Evolutionary conservation across 2,113 vertebrate genomes (phyloP).

Genomic region (Sander lucioperca): DNA sequence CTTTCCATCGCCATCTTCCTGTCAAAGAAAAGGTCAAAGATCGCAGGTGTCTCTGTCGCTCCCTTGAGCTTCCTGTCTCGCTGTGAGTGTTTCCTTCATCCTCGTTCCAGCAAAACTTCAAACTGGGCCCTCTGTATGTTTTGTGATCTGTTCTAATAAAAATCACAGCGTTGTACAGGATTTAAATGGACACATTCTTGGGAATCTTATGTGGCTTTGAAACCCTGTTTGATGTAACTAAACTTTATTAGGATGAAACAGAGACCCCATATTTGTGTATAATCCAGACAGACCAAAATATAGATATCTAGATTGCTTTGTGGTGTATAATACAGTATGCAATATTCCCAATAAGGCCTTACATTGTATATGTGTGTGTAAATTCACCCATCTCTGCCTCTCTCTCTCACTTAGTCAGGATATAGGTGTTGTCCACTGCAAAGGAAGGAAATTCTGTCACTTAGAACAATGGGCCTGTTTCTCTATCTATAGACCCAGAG

Average conservation of each 20-base stretch:
- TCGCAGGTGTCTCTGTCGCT: slow-evolving; percentile 80
- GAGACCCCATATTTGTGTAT: neutral
- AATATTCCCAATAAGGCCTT: slow-evolving; percentile 17
- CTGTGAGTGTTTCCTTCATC: slow-evolving; percentile 70
- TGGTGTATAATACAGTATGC: neutral
- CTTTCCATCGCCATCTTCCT: slow-evolving; percentile 80
- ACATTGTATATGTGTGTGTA: slow-evolving; percentile 8
- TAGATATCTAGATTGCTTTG: slow-evolving; percentile 1
- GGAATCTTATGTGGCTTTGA: neutral
- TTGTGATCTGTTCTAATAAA: slow-evolving; percentile 4
- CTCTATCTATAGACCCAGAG: slow-evolving; percentile 88
- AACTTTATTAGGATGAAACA: neutral
- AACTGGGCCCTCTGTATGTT: neutral
- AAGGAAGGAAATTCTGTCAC: slow-evolving; percentile 90
- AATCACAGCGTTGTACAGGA: neutral
- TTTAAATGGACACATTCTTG: neutral
- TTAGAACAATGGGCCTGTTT: slow-evolving; percentile 87
- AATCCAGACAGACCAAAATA: neutral
- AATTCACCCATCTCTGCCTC: slow-evolving; percentile 53
- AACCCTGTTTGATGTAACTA: neutral
- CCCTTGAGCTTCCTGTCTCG: slow-evolving; percentile 77
- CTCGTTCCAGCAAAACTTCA: slow-evolving; percentile 68
- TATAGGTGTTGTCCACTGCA: slow-evolving; percentile 89
- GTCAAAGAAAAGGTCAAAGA: slow-evolving; percentile 79
- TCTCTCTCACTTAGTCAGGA: slow-evolving; percentile 80